Percentiles rank a stretch among this genome's conserved stretches.
Evolutionary conservation across 2,888 invertebrate species (phyloP).

Genomic region (Cephus pygmeus): DNA sequence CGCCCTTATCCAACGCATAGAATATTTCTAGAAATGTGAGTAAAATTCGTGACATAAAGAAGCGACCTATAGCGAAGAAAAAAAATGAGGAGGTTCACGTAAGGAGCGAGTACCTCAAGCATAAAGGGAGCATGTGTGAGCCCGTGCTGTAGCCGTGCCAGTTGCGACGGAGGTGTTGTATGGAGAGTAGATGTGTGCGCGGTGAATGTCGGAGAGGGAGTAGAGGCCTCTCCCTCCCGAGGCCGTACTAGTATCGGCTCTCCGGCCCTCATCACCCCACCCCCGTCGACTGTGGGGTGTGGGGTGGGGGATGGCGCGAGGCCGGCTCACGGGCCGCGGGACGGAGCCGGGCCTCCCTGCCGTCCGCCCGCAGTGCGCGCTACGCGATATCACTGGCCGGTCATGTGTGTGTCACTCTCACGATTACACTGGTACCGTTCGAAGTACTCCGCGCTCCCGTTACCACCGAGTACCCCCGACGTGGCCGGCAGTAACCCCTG

Average conservation of each 20-base stretch:
- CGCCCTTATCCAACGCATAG: background rate
- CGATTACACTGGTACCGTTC: conserved; percentile 46
- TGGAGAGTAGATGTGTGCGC: background rate
- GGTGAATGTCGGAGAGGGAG: background rate
- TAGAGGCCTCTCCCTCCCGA: conserved; percentile 4
- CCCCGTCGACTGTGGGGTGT: conserved; percentile 15
- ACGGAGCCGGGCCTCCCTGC: conserved; percentile 52
- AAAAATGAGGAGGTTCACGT: background rate
- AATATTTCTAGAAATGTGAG: background rate
- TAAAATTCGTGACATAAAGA: background rate
- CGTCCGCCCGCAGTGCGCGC: conserved; percentile 62
- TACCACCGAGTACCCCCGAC: conserved; percentile 24
- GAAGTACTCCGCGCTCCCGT: conserved; percentile 35
- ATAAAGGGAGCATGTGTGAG: background rate
- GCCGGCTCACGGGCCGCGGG: conserved; percentile 43
- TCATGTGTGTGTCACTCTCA: conserved; percentile 57
- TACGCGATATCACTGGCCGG: conserved; percentile 63
- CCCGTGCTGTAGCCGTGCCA: background rate
- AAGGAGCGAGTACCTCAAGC: background rate
- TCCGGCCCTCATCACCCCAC: conserved; percentile 15
- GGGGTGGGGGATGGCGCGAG: conserved; percentile 18
- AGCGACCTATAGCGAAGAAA: background rate
- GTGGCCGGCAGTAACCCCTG: background rate
- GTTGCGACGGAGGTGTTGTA: background rate
- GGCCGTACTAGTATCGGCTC: conserved; percentile 14